phyloP scores from a whole-genome alignment of 2,113 vertebrate genomes.

The Strigops habroptila region DNA sequence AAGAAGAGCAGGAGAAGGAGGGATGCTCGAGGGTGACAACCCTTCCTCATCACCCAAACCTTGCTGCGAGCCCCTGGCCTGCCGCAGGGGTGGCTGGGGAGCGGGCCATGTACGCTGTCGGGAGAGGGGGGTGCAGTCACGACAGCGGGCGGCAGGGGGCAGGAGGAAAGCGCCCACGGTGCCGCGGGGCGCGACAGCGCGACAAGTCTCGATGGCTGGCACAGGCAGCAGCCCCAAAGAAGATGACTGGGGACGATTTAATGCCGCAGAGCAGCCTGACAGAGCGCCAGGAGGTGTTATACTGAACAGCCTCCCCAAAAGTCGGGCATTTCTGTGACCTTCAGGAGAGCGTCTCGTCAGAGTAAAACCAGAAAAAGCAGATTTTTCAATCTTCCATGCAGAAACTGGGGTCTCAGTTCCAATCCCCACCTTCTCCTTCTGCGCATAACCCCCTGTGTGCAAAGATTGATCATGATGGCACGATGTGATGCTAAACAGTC shows the following conservation, averaged over 20 bases:
- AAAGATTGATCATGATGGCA: neutral
- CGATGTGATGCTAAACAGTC: neutral
- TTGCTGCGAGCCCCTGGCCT: accelerated
- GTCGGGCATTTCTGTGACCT: neutral
- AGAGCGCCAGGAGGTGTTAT: neutral
- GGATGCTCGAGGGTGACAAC: accelerated
- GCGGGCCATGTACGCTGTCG: too few species aligned
- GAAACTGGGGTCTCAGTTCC: neutral
- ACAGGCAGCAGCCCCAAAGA: accelerated
- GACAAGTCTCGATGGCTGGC: neutral
- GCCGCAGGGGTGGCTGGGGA: accelerated
- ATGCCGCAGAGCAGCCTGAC: neutral
- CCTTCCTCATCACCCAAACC: accelerated
- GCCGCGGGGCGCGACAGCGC: accelerated
- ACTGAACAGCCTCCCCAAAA: neutral
- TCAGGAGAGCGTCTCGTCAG: neutral
- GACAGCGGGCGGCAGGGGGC: conserved; percentile 4
- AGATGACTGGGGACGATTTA: neutral
- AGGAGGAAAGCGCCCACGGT: neutral
- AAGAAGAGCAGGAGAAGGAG: too few species aligned
- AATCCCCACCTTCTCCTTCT: neutral
- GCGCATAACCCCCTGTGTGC: neutral
- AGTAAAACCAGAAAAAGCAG: neutral
- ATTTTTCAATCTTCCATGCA: neutral
- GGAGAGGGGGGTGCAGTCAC: neutral